A percentile compares a stretch with the other conserved stretches of the same genome.
These are phyloP conservation scores for Ciconia stormi DNA, from an alignment of 2,113 vertebrate genomes.

Conservation along the genomic window DNA sequence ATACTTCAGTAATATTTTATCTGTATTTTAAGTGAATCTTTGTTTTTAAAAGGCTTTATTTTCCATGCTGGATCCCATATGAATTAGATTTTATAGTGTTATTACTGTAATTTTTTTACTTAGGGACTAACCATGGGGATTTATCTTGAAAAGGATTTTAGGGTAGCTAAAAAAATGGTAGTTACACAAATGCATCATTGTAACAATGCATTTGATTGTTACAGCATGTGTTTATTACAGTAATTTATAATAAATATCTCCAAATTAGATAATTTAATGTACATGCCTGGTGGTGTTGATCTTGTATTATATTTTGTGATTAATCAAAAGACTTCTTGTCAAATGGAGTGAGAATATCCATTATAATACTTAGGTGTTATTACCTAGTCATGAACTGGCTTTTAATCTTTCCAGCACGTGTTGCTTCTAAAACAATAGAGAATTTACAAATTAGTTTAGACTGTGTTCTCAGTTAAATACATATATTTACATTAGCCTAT, in stretches of 20 bases:
- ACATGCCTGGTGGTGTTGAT: not conserved
- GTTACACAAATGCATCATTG: not conserved
- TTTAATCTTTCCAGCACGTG: not conserved
- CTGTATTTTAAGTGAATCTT: not conserved
- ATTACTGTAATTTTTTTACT: not conserved
- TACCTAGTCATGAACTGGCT: not conserved
- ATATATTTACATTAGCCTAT: not conserved
- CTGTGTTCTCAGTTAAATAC: not conserved
- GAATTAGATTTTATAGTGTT: not conserved
- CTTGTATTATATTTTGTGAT: conserved; percentile 17
- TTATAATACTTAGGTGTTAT: not conserved
- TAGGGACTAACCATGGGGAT: not conserved
- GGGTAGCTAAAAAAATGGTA: not conserved
- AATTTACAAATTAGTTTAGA: not conserved
- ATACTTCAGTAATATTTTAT: not conserved
- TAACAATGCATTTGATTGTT: not conserved
- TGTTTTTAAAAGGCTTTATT: not conserved
- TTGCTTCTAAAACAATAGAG: conserved; percentile 6
- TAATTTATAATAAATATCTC: conserved; percentile 19
- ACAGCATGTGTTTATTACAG: not conserved
- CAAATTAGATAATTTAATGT: conserved; percentile 5
- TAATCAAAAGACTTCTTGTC: not conserved
- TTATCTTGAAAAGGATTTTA: not conserved
- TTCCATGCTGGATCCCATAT: not conserved
- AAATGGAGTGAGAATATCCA: not conserved